These are phyloP conservation scores for Drosophila melanosoma DNA, from an alignment of 2,888 invertebrate species.

Conservation along the genomic window DNA sequence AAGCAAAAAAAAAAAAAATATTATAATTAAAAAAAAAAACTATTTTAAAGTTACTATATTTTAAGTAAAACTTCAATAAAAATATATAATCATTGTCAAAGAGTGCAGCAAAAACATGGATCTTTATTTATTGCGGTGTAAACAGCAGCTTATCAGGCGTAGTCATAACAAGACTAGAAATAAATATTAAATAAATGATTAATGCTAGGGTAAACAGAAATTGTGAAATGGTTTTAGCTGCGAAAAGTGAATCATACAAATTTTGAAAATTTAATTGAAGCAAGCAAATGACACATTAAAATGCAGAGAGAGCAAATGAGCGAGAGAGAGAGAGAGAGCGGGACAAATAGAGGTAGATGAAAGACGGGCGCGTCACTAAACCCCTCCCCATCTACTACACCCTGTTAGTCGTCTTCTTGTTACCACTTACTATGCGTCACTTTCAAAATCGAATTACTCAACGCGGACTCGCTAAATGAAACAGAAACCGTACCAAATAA, in stretches of 20 bases:
- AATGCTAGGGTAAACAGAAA: constrained; percentile 29
- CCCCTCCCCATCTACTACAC: neutral
- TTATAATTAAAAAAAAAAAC: neutral
- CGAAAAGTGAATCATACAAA: constrained; percentile 51
- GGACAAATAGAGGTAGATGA: constrained; percentile 2
- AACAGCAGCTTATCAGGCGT: constrained; percentile 31
- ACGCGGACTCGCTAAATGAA: constrained; percentile 61
- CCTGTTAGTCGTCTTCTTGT: constrained; percentile 2
- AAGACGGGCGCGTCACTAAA: constrained; percentile 25
- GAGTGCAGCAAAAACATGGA: neutral
- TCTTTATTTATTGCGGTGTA: constrained; percentile 5
- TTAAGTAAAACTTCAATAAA: neutral
- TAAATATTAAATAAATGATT: constrained; percentile 33
- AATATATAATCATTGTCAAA: neutral
- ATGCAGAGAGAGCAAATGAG: constrained; percentile 2
- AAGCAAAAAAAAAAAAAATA: neutral
- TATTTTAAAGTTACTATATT: neutral
- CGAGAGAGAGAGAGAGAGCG: neutral
- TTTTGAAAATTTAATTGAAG: constrained; percentile 65
- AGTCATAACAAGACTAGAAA: constrained; percentile 13
- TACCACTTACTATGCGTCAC: constrained; percentile 68
- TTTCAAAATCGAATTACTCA: constrained; percentile 78
- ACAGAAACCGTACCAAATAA: constrained; percentile 74
- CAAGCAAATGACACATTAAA: constrained; percentile 35
- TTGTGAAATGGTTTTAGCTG: constrained; percentile 26